Evolutionary conservation across 2,888 invertebrate genomes (phyloP), one percentile per base, ranked within the genome.

Genomic region (Rhogogaster chlorosoma): DNA sequence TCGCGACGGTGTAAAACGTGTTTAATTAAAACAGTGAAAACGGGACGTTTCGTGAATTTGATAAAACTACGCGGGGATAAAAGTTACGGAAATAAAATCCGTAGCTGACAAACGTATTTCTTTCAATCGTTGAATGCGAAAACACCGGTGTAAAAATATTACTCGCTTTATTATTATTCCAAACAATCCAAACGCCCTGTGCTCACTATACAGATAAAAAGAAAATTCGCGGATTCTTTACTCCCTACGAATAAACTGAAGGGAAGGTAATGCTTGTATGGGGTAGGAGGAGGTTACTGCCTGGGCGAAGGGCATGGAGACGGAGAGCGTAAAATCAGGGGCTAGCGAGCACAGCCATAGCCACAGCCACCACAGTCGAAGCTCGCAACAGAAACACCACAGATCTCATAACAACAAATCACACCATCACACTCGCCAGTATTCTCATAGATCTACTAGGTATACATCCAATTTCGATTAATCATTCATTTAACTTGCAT

Each of bases 281-380:
- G 94, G 94, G 94, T 93, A 94, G 94, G 92, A 93, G 93, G 91
- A 93, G 93, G 91, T 93, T 93, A 89, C 92, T 94, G 83, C 83
- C 83, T 83, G 64, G 42, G 70, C 83, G 83, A 38, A 80, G 93
- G 95, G 94, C 93, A 98, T 98, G 98, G 98, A 98, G 95, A 98
- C 98, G 91, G 98, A 98, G 95, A 98, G 98, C 90, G 97, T 98
- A 91, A 96, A 98, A 93, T 98, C 98, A 84, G 95, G 94, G 88
- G 94, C 95, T 90, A 95, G 95, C 92, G 98, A 98, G 94, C 96
- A 98, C 92, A 98, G 98, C 94, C 96, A 97, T 92, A 96, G 97
- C 83, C 83, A 83, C 18, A 83, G 92, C 91, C 92, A 92, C 87
- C 92, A 92, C 86, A 92, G 91, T 87, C 91, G 92, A 75, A 88